Base-by-base conservation (phyloP, 2,113 vertebrate genomes). In the Oncorhynchus kisutch region DNA sequence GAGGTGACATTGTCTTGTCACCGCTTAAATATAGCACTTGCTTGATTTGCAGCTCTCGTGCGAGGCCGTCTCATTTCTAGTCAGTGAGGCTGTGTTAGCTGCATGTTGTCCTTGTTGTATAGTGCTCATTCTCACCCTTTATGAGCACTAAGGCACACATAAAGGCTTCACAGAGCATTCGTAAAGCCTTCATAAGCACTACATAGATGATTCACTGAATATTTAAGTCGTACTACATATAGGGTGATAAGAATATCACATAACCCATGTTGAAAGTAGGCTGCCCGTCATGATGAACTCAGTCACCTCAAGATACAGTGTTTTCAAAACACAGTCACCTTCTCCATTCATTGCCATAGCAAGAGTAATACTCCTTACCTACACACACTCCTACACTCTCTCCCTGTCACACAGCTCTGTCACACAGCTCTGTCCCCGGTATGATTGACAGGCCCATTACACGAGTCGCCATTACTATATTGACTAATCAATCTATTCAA, bases 401-500 rank as follows among this genome's bases (percentile, higher is more conserved):
- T 80, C 74, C 39, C 76, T 77, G 73, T 74, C 80, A 82, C 78
- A 75, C 71, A 74, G 62, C 51, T 18, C 51, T 82, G 76, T 71
- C 82, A n/a, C 78, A 75, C 71, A 74, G 62, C 51, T 18, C 51
- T 82, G 76, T 71, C 82, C 64, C 27, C 80, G 75, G 70, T 71
- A 69, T 89, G 90, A 92, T 27, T 89, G 91, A 79, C 90, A 90
- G 85, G 68, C 86, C 87, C 88, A 92, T 93, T 91, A 91, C 82
- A 77, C 83, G 81, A 86, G 54, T 89, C 82, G 82, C 90, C 81
- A 92, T 92, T 92, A 89, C 68, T 72, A 83, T 90, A 92, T 90
- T 92, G 87, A 81, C 88, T 90, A 90, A 92, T 92, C 90, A 92
- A 90, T 92, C 86, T 88, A 85, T 88, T 86, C 85, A 86, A 83